A percentile compares a stretch with the other conserved stretches of the same genome.
These are phyloP conservation scores for Rhagium mordax DNA, from an alignment of 2,888 invertebrate species.

Conservation along the genomic window DNA sequence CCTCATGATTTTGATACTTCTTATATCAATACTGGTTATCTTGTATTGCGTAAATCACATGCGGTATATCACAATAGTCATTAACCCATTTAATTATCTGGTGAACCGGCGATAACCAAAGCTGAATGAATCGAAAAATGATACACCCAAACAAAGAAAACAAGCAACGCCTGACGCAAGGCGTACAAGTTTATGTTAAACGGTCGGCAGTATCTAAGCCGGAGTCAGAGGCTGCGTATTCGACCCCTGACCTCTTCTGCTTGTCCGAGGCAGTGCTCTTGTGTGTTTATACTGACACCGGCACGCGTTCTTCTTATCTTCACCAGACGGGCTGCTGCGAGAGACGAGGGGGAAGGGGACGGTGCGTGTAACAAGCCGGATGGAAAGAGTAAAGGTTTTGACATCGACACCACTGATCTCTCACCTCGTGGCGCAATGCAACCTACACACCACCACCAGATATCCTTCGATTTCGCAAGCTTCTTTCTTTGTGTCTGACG, in stretches of 20 bases:
- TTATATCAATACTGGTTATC: too few relatives aligned
- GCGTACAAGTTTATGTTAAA: background rate
- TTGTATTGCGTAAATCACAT: too few relatives aligned
- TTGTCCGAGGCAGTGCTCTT: conserved; percentile 17
- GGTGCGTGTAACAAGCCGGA: background rate
- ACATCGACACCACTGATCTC: conserved; percentile 16
- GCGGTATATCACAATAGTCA: too few relatives aligned
- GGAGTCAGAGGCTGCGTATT: conserved; percentile 15
- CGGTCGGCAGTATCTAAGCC: background rate
- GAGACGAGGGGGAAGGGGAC: background rate
- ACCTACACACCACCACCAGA: background rate
- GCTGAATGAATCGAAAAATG: background rate
- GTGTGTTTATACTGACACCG: conserved; percentile 20
- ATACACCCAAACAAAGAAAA: background rate
- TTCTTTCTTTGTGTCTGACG: conserved; percentile 9
- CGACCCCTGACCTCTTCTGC: conserved; percentile 15
- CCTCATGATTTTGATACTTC: too few relatives aligned
- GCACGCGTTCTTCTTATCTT: conserved; percentile 27
- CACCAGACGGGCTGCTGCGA: conserved; percentile 1
- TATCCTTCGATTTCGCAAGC: background rate
- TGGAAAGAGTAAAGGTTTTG: conserved; percentile 8
- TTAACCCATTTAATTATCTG: background rate
- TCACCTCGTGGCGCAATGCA: background rate
- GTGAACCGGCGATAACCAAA: background rate
- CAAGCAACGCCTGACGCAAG: background rate